Conservation (phyloP, 2,113 vertebrate genomes). For the Artemisiospiza belli region DNA sequence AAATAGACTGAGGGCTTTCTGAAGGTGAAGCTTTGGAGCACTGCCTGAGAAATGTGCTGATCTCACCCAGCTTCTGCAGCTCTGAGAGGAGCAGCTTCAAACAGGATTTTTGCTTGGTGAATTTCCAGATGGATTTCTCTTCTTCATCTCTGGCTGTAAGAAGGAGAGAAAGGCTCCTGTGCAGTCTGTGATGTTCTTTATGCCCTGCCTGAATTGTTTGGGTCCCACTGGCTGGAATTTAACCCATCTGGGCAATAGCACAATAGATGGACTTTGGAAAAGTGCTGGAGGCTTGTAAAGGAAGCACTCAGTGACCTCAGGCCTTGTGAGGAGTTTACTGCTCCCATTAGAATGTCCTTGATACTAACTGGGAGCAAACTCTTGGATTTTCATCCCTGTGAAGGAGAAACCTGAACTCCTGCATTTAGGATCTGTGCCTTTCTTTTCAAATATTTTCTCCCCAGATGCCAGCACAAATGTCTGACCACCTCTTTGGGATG, state of each 20-base stretch:
- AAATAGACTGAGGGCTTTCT: not conserved
- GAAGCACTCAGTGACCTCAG: not conserved
- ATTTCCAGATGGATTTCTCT: not conserved
- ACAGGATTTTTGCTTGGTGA: not conserved
- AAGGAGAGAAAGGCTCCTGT: not conserved
- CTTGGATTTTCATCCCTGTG: not conserved
- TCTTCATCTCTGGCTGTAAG: not conserved
- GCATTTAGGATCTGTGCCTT: not conserved
- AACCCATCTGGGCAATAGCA: not conserved
- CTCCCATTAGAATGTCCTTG: not conserved
- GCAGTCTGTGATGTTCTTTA: not conserved
- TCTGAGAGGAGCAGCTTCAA: not conserved
- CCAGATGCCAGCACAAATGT: rapidly evolving
- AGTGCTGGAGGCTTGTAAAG: not conserved
- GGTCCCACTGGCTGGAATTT: not conserved
- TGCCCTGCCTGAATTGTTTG: not conserved
- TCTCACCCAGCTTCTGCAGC: not conserved
- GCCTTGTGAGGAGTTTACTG: not conserved
- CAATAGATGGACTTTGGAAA: not conserved
- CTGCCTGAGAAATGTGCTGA: constrained; percentile 35
- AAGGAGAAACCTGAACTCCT: not conserved
- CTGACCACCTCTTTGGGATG: not conserved
- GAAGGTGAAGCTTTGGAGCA: constrained; percentile 21
- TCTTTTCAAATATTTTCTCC: not conserved
- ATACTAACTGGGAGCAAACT: not conserved